Evolutionary conservation across 2,113 vertebrate species (phyloP), one percentile per base, ranked within the genome.

Genomic region (Sciurus niger): DNA sequence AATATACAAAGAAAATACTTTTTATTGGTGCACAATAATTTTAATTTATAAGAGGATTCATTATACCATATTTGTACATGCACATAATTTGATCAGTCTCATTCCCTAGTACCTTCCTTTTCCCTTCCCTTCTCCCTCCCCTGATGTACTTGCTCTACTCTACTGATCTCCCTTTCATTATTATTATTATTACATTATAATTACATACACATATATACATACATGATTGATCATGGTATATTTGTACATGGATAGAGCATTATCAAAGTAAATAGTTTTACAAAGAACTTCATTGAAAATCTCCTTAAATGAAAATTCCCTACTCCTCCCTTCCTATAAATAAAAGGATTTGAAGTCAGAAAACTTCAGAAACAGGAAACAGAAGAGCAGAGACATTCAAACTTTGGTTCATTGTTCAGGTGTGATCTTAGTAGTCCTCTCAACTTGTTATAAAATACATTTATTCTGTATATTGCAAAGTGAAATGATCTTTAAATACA

Each of bases 401-500:
- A 65, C 18, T 51, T 91, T 72, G 58, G 46, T 37, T 74, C 25
- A 60, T 70, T 80, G 67, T 40, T 28, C 82, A 93, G 8, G 3
- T 60, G 34, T 88, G 40, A 90, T 46, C 51, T 78, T 24, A 60
- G 46, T 16, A 79, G 20, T 77, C 7, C 6, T 85, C 43, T 97
- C 30, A 37, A 4, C 17, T 91, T 65, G 2, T 88, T 77, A 65
- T 24, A 79, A 89, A 82, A 90, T 67, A 70, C 7, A 83, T 12
- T 82, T 55, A 55, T 46, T 89, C n/a, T 34, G 73, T 43, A 17
- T 60, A 73, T 63, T 82, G 67, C 77, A 93, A 73, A 70, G 17
- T 85, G 12, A 94, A 92, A 20, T 22, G 1, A 74, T 84, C n/a
- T 96, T 76, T 68, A 92, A 92, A 80, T 34, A 30, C 25, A 73